These are phyloP conservation scores for Scomber colias DNA, from an alignment of 2,113 vertebrate genomes.

Conservation along the genomic window DNA sequence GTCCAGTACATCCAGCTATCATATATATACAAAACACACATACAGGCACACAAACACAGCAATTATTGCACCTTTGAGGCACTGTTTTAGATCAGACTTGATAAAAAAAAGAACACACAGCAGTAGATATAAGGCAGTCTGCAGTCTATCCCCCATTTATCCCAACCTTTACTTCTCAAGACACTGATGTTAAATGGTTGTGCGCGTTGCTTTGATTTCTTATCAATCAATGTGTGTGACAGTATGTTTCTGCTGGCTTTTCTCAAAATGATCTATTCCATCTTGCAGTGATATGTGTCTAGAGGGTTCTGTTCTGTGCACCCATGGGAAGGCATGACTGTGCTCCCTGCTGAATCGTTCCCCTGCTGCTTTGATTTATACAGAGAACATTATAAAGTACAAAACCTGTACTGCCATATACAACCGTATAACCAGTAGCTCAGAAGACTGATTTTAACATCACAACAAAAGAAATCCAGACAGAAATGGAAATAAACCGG, in stretches of 20 bases:
- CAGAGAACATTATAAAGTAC: slow-evolving; percentile 11
- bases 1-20: slow-evolving; percentile 99
- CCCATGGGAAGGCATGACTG: slow-evolving; percentile 17
- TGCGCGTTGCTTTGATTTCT: slow-evolving; percentile 52
- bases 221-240: slow-evolving; percentile 64
- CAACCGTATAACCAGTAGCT: neutral
- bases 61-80: slow-evolving; percentile 4
- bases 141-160: slow-evolving; percentile 27
- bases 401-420: slow-evolving; percentile 24
- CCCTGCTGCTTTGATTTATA: slow-evolving; percentile 30
- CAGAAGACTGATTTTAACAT: slow-evolving; percentile 5
- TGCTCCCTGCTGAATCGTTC: neutral
- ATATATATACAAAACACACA: slow-evolving; percentile 32
- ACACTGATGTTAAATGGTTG: slow-evolving; percentile 29
- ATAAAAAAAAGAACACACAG: neutral
- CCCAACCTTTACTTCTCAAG: slow-evolving; percentile 28
- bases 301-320: slow-evolving; percentile 3
- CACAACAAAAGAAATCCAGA: neutral
- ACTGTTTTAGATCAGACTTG: neutral
- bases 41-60: slow-evolving; percentile 1
- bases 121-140: slow-evolving; percentile 11
- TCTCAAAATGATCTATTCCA: slow-evolving; percentile 44
- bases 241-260: slow-evolving; percentile 44
- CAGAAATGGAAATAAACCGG: slow-evolving; percentile 28
- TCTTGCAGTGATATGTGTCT: slow-evolving; percentile 28